Evolutionary conservation across 2,888 invertebrate species (phyloP).

Genomic region (Athalia cordata): DNA sequence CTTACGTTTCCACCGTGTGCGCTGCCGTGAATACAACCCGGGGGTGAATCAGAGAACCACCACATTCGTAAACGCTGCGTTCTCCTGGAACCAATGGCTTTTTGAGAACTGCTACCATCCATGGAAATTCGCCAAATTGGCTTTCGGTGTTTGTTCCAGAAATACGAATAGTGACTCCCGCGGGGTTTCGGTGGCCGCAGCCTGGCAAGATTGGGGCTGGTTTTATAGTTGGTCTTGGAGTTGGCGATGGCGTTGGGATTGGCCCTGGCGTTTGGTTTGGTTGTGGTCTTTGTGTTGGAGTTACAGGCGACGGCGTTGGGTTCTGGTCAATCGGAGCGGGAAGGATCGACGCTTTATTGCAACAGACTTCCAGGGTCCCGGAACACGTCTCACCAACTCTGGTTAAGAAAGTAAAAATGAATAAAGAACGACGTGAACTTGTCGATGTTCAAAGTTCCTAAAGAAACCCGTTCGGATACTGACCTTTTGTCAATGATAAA

Average conservation of each 20-base stretch:
- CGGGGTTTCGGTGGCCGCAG: constrained; percentile 84
- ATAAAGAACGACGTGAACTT: not conserved
- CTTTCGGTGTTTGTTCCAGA: constrained; percentile 80
- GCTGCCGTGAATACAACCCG: constrained; percentile 87
- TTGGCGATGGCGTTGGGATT: constrained; percentile 54
- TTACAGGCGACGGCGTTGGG: not conserved
- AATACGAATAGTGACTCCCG: constrained; percentile 85
- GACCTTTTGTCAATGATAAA: constrained; percentile 87
- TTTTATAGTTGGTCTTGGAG: constrained; percentile 45
- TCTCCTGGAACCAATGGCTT: constrained; percentile 74
- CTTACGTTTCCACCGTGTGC: constrained; percentile 79
- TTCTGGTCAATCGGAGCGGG: not conserved
- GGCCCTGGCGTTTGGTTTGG: constrained; percentile 56
- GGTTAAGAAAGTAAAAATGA: not conserved
- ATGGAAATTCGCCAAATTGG: constrained; percentile 88
- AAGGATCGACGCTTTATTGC: not conserved
- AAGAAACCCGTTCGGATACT: not conserved
- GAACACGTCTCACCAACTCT: constrained; percentile 9
- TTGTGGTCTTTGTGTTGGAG: not conserved
- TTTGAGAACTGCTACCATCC: constrained; percentile 86
- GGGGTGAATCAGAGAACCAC: constrained; percentile 87
- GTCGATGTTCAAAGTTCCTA: not conserved
- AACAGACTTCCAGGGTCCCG: constrained; percentile 21
- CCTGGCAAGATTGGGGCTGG: constrained; percentile 64
- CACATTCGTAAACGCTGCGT: constrained; percentile 83